These are phyloP conservation scores for Subanguina moxae DNA, from an alignment of 1,140 invertebrate genomes.

Conservation along the genomic window DNA sequence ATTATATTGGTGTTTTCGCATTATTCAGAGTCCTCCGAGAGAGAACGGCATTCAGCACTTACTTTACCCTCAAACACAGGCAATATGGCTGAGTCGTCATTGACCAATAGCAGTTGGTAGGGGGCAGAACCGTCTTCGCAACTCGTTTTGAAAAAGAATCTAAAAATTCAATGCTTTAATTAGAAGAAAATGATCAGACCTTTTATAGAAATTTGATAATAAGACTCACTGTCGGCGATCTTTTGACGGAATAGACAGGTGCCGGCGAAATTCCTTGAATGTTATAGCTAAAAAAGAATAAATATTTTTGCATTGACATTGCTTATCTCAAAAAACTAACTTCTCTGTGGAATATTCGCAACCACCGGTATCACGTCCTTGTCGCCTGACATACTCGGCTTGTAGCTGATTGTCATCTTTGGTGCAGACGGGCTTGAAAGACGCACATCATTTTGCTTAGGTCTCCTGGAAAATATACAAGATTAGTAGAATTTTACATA, in stretches of 20 bases:
- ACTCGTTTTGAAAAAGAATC: constrained; percentile 56
- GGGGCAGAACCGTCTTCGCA: constrained; percentile 54
- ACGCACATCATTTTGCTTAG: constrained; percentile 1
- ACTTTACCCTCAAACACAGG: constrained; percentile 50
- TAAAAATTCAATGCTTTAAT: constrained; percentile 24
- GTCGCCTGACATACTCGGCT: constrained; percentile 7
- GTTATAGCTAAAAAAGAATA: constrained; percentile 34
- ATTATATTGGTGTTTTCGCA: not conserved
- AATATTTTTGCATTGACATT: too few relatives aligned
- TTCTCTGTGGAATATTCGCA: constrained; percentile 43
- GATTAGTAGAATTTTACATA: too few relatives aligned
- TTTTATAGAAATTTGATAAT: too few relatives aligned
- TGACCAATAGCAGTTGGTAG: constrained; percentile 48
- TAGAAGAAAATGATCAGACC: constrained; percentile 10
- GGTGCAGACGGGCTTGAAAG: not conserved
- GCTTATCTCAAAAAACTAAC: not conserved
- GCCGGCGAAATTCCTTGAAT: constrained; percentile 45
- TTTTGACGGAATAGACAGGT: constrained; percentile 45
- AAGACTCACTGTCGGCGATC: constrained; percentile 40
- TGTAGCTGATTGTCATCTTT: constrained; percentile 22
- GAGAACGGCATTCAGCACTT: constrained; percentile 46
- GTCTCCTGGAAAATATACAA: constrained; percentile 3
- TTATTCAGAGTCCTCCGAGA: constrained; percentile 38
- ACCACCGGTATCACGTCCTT: constrained; percentile 51
- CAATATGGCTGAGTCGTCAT: constrained; percentile 44